A percentile compares a stretch with the other conserved stretches of the same genome.
Conservation (phyloP, 2,113 vertebrate genomes). For the Atrichornis clamosus region DNA sequence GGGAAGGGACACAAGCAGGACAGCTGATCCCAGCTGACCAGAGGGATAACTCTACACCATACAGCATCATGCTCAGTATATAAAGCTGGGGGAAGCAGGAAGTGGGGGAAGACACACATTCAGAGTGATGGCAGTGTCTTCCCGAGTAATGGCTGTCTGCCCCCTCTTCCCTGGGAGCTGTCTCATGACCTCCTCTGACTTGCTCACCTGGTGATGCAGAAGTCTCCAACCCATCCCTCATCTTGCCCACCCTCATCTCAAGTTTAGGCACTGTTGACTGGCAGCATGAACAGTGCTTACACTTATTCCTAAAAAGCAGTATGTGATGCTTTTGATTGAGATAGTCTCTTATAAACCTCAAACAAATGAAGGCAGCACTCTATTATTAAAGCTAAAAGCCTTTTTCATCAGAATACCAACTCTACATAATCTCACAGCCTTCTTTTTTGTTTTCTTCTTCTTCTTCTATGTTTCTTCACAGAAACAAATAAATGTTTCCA, state of each 20-base stretch:
- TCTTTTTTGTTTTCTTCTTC: not conserved
- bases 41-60: not conserved
- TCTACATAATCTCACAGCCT: not conserved
- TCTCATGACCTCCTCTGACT: not conserved
- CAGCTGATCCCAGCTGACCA: not conserved
- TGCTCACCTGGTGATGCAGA: not conserved
- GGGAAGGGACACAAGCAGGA: not conserved
- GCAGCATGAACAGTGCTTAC: not conserved
- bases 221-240: not conserved
- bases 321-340: not conserved
- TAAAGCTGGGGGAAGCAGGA: not conserved
- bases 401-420: not conserved
- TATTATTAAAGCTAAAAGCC: not conserved
- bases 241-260: not conserved
- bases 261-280: not conserved
- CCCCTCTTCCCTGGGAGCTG: not conserved
- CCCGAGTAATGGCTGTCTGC: accelerated
- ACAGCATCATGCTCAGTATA: not conserved
- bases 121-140: not conserved
- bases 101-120: not conserved
- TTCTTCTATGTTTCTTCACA: not conserved
- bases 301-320: not conserved
- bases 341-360: not conserved
- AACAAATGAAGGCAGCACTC: not conserved
- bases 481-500: not conserved